Evolutionary conservation across 2,113 vertebrate genomes (phyloP), one percentile per base, ranked within the genome.

Genomic region (Spizaetus ornatus): DNA sequence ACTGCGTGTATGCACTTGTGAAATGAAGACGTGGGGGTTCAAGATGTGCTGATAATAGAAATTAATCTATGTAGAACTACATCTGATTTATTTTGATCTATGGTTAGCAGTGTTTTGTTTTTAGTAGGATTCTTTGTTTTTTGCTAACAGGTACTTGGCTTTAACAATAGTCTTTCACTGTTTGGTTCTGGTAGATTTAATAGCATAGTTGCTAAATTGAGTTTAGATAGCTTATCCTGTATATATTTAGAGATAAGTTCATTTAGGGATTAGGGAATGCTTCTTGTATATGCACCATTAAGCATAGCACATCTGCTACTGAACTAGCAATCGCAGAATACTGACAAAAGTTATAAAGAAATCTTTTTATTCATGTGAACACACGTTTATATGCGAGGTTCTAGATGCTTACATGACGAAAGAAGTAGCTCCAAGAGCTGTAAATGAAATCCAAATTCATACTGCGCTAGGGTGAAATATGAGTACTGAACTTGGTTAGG

Each of bases 181-280:
- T 95, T 98, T 86, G 73, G 74, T 96, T 95, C 73, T 93, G 88
- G 77, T 95, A 95, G 95, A 96, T 97, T 97, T 97, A 96, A 87
- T 97, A 97, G 91, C 92, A 81, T 96, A 97, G 97, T 96, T 97
- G 95, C 97, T 98, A 95, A 97, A 97, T 93, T 53, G 98, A 97
- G 98, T 98, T 98, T 98, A 94, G 97, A 97, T 97, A 97, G 98
- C 96, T 96, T 97, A 97, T 97, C 98, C 95, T 94, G 95, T 98
- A 97, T 98, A 97, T 98, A 98, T 98, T 98, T 98, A 97, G 98
- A 97, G 97, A 98, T 96, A 98, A 98, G 98, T 98, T 98, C 98
- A 98, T 98, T 98, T 98, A 98, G 98, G 98, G 98, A 98, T 98
- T 97, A 98, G 97, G 93, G 97, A 97, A 98, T 98, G 98, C 95